Base-by-base conservation (phyloP, 2,113 vertebrate species). In the Lophura nycthemera region DNA sequence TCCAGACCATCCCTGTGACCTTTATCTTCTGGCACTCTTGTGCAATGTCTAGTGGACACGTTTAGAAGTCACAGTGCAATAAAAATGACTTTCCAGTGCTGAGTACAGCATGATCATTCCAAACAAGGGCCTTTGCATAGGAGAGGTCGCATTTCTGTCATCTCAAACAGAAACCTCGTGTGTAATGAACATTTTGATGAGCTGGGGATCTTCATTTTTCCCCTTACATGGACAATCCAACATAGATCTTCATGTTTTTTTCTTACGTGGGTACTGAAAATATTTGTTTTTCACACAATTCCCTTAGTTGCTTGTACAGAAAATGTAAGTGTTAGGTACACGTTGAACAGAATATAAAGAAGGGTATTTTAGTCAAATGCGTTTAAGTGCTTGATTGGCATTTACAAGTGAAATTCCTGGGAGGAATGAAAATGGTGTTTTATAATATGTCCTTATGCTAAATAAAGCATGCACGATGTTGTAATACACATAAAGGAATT, bases 1-100 rank as follows among this genome's bases (percentile, higher is more conserved):
- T 57, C 72, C 89, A 83, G 30, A 48, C 42, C 5, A 12, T 86
- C 73, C 6, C 43, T 81, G 80, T 93, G 96, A 95, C 93, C 90
- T 97, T 97, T 94, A 73, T 77, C 17, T 94, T 81, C 80, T 95
- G 93, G 85, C 87, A 70, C 22, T 48, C 56, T 81, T 50, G 18
- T 60, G 78, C 60, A 57, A 12, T 52, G 65, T 72, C 69, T 81
- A 86, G 47, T 69, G 57, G 73, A 92, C 91, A 91, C 22, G 13
- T 94, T 81, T 77, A 91, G 48, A 72, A 93, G 91, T 91, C 94
- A 92, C 10, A 8, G 73, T 94, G 95, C 85, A 81, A 59, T 67
- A 65, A 64, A 91, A 95, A 66, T 88, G 82, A 67, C 91, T 78
- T 89, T 83, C 65, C 76, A 88, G 45, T 76, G 27, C 76, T 42